phyloP scores from a whole-genome alignment of 2,797 vertebrate genomes.

The Lateolabrax maculatus region DNA sequence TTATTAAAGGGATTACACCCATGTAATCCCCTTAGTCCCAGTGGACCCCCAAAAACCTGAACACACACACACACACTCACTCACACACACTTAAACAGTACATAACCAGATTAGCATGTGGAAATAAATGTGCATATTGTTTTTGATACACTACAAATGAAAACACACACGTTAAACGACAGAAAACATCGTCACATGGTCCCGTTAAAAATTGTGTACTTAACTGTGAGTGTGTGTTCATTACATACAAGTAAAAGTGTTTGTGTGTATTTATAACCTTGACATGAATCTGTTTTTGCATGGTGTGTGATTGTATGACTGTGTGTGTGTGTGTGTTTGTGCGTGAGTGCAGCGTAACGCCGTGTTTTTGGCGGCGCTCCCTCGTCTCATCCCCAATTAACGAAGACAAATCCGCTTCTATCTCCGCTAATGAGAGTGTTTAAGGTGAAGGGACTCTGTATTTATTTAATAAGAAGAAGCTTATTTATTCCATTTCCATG shows the following conservation, averaged over 20 bases:
- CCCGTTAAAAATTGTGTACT: slow-evolving; percentile 38
- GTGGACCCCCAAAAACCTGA: slow-evolving; percentile 86
- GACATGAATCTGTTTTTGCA: slow-evolving; percentile 22
- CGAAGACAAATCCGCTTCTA: slow-evolving; percentile 76
- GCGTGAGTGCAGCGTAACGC: slow-evolving; percentile 15
- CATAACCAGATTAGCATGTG: slow-evolving; percentile 62
- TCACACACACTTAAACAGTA: slow-evolving; percentile 59
- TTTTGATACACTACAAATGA: slow-evolving; percentile 52
- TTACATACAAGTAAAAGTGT: slow-evolving; percentile 15
- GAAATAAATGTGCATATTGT: slow-evolving; percentile 54
- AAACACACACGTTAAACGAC: slow-evolving; percentile 37
- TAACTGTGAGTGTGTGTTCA: slow-evolving; percentile 22
- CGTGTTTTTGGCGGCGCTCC: slow-evolving; percentile 50
- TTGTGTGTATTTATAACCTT: slow-evolving; percentile 41
- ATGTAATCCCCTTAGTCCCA: slow-evolving; percentile 93
- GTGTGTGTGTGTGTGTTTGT: not conserved
- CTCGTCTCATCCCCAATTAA: slow-evolving; percentile 81
- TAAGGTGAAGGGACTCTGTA: slow-evolving; percentile 74
- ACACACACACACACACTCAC: slow-evolving; percentile 63
- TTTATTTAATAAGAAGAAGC: slow-evolving; percentile 66
- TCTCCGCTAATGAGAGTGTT: slow-evolving; percentile 78
- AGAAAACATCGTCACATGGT: slow-evolving; percentile 29
- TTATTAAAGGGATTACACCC: slow-evolving; percentile 96
- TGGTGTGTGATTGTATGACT: not conserved
- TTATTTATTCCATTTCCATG: slow-evolving; percentile 69